Percentiles rank a stretch among this genome's conserved stretches.
phyloP scores from a whole-genome alignment of 2,888 invertebrate genomes.

The Tortricodes alternella region DNA sequence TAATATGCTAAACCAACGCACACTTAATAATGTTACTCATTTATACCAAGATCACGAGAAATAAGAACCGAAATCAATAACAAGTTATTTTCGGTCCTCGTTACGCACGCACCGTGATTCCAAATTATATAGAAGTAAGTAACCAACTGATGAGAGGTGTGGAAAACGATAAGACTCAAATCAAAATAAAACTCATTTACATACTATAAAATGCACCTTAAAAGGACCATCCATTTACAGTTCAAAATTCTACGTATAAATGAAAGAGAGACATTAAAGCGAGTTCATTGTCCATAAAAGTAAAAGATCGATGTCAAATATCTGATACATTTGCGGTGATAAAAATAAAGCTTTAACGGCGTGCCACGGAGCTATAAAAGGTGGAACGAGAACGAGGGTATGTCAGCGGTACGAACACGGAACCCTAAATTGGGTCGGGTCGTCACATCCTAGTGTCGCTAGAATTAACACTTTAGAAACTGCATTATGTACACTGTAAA shows the following conservation, averaged over 20 bases:
- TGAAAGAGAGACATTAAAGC: not conserved
- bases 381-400: constrained; percentile 53
- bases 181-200: no score
- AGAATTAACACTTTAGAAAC: constrained; percentile 31
- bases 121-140: constrained; percentile 8
- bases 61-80: constrained; percentile 23
- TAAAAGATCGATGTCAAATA: constrained; percentile 27
- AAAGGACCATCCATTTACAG: not conserved
- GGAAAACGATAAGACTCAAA: not conserved
- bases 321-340: constrained; percentile 45
- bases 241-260: not conserved
- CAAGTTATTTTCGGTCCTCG: constrained; percentile 15
- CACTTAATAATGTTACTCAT: not conserved
- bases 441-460: constrained; percentile 42
- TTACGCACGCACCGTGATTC: constrained; percentile 16
- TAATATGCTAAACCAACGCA: not conserved
- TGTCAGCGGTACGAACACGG: constrained; percentile 50
- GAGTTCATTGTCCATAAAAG: constrained; percentile 4
- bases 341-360: constrained; percentile 59
- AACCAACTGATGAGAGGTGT: constrained; percentile 6
- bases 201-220: not conserved
- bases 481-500: no score
- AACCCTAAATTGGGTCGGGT: constrained; percentile 58
- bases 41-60: not conserved
- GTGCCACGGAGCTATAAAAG: constrained; percentile 58